Conservation (phyloP, 2,888 invertebrate species). For the Apeira syringaria region DNA sequence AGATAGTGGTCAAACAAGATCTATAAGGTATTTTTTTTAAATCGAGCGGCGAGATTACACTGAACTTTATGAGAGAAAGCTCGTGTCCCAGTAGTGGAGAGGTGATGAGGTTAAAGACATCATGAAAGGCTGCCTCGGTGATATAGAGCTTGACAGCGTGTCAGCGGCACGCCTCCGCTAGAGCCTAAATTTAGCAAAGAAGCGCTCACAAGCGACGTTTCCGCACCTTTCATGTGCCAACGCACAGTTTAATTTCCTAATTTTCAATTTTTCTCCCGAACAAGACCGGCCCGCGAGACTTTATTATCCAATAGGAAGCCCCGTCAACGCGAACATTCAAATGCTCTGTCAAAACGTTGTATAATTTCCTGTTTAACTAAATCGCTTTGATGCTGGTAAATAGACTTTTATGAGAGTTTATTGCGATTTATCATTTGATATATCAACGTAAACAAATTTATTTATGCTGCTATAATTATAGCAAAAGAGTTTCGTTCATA, state of each 20-base stretch:
- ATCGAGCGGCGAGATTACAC: too few relatives aligned
- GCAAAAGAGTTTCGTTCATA: too few relatives aligned
- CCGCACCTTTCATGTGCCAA: conserved; percentile 68
- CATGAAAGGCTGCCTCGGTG: too few relatives aligned
- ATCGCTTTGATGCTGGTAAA: conserved; percentile 70
- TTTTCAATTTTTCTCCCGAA: conserved; percentile 68
- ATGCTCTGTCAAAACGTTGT: conserved; percentile 54
- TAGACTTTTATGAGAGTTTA: conserved; percentile 55
- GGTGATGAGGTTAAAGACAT: too few relatives aligned
- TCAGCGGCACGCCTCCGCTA: conserved; percentile 44
- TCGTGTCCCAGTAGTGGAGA: too few relatives aligned
- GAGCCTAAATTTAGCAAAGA: conserved; percentile 33
- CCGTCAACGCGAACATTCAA: conserved; percentile 62
- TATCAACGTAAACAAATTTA: too few relatives aligned
- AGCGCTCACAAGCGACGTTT: conserved; percentile 45
- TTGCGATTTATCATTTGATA: conserved; percentile 42
- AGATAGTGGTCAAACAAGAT: too few relatives aligned
- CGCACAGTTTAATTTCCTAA: conserved; percentile 77
- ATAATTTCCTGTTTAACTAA: conserved; percentile 78
- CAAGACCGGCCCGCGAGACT: conserved; percentile 64
- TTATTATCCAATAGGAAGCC: conserved; percentile 79
- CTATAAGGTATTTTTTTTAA: too few relatives aligned
- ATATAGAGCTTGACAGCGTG: conserved; percentile 9
- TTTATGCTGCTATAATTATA: too few relatives aligned
- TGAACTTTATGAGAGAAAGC: too few relatives aligned